These are phyloP conservation scores for Allobates femoralis DNA, from an alignment of 2,797 vertebrate genomes.

Conservation along the genomic window DNA sequence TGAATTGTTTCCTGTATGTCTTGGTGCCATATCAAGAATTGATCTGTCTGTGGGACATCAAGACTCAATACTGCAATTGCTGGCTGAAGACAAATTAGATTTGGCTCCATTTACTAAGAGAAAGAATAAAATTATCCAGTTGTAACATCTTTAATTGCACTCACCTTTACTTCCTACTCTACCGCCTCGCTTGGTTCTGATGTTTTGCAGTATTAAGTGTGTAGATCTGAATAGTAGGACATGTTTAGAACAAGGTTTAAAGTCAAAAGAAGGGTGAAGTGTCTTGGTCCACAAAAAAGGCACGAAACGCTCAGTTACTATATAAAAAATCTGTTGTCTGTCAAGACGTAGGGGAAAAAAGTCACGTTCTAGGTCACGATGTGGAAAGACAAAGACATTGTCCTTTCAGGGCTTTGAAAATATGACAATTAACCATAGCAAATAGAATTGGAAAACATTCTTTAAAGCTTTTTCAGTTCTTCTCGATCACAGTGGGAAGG, in stretches of 20 bases:
- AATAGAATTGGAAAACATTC: slow-evolving; percentile 11
- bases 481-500: slow-evolving; percentile 21
- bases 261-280: slow-evolving; percentile 9
- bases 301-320: neutral
- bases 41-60: neutral
- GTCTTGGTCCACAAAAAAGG: neutral
- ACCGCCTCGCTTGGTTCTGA: neutral
- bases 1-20: slow-evolving; percentile 35
- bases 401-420: slow-evolving; percentile 24
- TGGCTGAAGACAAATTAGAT: neutral
- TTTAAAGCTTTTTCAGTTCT: neutral
- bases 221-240: neutral
- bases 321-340: neutral
- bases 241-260: neutral
- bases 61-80: neutral
- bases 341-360: neutral
- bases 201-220: neutral
- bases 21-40: slow-evolving; percentile 16
- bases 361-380: slow-evolving; percentile 25
- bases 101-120: neutral
- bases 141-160: neutral
- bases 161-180: neutral
- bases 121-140: neutral
- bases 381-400: slow-evolving; percentile 19
- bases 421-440: slow-evolving; percentile 26